These are phyloP conservation scores for Pecten maximus DNA, from an alignment of 2,888 invertebrate species.

Conservation along the genomic window DNA sequence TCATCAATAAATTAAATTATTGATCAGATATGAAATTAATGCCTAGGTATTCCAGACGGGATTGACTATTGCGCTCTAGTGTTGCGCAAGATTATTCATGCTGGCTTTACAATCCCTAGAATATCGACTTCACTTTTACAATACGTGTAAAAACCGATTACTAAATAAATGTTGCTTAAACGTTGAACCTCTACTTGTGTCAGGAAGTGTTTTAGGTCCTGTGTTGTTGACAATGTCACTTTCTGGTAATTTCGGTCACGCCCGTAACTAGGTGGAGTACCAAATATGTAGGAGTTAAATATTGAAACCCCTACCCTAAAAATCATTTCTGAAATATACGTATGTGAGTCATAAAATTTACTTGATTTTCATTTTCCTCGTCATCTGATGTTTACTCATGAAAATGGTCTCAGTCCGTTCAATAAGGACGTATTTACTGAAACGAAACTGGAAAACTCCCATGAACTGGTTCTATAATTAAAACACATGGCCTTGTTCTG, in stretches of 20 bases:
- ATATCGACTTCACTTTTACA: not conserved
- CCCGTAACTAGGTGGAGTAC: constrained; percentile 2
- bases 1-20: too few relatives aligned
- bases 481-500: not conserved
- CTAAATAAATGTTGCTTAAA: not conserved
- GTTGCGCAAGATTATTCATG: too few relatives aligned
- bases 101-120: not conserved
- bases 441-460: not conserved
- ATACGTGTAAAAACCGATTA: not conserved
- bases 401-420: not conserved
- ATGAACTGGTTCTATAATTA: not conserved
- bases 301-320: not conserved
- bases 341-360: not conserved
- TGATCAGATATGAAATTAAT: too few relatives aligned
- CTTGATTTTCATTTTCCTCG: not conserved
- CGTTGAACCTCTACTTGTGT: not conserved
- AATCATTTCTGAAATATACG: not conserved
- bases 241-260: not conserved
- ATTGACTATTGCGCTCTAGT: too few relatives aligned
- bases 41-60: not conserved
- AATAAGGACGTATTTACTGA: not conserved
- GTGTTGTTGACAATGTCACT: not conserved
- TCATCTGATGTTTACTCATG: not conserved
- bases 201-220: not conserved
- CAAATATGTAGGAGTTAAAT: not conserved